A percentile compares a stretch with the other conserved stretches of the same genome.
Evolutionary conservation across 1,140 invertebrate genomes (phyloP).

Genomic region (Proctacanthus coquilletti): DNA sequence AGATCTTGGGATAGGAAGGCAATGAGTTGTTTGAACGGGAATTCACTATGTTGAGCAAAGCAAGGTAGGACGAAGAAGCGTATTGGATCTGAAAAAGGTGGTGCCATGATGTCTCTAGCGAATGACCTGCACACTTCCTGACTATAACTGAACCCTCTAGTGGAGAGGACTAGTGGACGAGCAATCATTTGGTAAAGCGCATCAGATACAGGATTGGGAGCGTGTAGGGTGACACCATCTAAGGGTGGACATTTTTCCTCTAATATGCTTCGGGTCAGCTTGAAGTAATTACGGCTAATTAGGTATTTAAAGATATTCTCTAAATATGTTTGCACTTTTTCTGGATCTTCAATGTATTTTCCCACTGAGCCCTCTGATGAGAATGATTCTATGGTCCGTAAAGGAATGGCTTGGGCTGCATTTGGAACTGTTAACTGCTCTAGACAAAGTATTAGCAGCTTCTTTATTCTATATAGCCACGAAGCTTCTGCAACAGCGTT

Average conservation of each 20-base stretch:
- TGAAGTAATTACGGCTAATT: conserved; percentile 50
- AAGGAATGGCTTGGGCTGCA: conserved; percentile 48
- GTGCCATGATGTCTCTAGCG: conserved; percentile 34
- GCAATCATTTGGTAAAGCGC: conserved; percentile 61
- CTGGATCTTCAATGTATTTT: conserved; percentile 32
- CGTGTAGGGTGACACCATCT: conserved; percentile 45
- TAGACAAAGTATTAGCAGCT: conserved; percentile 19
- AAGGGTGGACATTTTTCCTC: conserved; percentile 55
- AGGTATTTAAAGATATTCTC: conserved; percentile 27
- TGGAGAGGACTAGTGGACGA: conserved; percentile 39
- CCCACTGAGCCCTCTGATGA: conserved; percentile 41
- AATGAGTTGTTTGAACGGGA: conserved; percentile 36
- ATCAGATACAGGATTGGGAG: conserved; percentile 59
- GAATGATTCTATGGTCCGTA: conserved; percentile 65
- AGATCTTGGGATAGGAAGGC: conserved; percentile 7
- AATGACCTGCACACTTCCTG: conserved; percentile 24
- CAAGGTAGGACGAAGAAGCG: conserved; percentile 39
- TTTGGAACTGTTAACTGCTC: conserved; percentile 17
- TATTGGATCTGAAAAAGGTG: conserved; percentile 37
- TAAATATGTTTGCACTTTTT: conserved; percentile 28
- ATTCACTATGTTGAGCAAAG: conserved; percentile 30
- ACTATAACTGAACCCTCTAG: conserved; percentile 6
- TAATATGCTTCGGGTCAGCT: conserved; percentile 49
- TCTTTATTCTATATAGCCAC: conserved; percentile 21
- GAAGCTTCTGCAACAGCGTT: conserved; percentile 15